These are phyloP conservation scores for Drosophila persimilis DNA, from an alignment of 1,140 invertebrate species.

Conservation along the genomic window DNA sequence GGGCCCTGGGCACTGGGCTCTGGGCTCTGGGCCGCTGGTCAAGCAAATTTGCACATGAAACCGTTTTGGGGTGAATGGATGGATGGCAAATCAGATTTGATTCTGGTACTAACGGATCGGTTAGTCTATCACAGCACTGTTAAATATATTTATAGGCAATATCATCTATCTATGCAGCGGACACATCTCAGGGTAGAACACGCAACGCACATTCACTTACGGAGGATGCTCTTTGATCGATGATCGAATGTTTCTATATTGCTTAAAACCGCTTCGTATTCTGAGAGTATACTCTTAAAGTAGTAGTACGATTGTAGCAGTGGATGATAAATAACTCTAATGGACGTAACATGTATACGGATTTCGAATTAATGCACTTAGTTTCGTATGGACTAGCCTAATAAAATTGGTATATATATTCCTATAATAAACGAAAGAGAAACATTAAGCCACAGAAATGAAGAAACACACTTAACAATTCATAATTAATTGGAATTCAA, in stretches of 20 bases:
- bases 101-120: constrained; percentile 46
- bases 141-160: constrained; percentile 50
- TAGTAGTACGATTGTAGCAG: constrained; percentile 6
- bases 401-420: constrained; percentile 79
- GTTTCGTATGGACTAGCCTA: constrained; percentile 64
- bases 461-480: constrained; percentile 42
- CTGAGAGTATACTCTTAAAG: constrained; percentile 29
- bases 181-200: constrained; percentile 54
- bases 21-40: constrained; percentile 1
- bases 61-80: constrained; percentile 33
- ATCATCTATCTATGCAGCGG: constrained; percentile 55
- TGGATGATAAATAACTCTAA: constrained; percentile 60
- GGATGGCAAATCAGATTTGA: constrained; percentile 35
- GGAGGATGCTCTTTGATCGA: constrained; percentile 42
- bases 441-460: constrained; percentile 63
- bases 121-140: constrained; percentile 81
- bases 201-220: constrained; percentile 72
- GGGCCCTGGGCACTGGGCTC: too few species aligned
- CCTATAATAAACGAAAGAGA: constrained; percentile 71
- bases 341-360: constrained; percentile 69
- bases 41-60: constrained; percentile 41
- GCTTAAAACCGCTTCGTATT: constrained; percentile 34
- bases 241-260: constrained; percentile 26
- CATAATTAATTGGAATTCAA: constrained; percentile 51
- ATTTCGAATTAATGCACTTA: constrained; percentile 77